A percentile compares a stretch with the other conserved stretches of the same genome.
Evolutionary conservation across 2,888 invertebrate genomes (phyloP).

Genomic region (Flabesymbios commensalis): DNA sequence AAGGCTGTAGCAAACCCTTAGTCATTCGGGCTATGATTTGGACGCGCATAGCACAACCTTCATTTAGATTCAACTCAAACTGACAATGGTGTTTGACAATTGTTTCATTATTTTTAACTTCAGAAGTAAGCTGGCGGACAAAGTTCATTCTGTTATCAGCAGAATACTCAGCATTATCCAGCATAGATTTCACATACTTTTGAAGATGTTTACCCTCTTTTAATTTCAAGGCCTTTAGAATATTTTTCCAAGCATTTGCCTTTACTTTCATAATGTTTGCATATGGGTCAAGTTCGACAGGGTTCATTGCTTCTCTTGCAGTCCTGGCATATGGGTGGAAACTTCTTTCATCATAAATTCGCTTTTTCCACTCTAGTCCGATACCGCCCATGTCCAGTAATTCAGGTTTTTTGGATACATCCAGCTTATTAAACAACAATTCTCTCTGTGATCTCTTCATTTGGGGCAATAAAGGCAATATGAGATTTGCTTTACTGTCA

Average conservation of each 20-base stretch:
- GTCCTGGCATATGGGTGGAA: background rate
- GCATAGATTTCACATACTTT: background rate
- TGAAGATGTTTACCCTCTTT: no score
- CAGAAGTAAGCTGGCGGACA: constrained; percentile 7
- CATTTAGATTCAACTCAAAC: background rate
- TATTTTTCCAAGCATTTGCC: background rate
- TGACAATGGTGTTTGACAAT: constrained; percentile 6
- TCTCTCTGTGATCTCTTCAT: constrained; percentile 16
- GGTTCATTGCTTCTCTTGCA: background rate
- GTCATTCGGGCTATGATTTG: constrained; percentile 41
- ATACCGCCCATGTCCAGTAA: constrained; percentile 26
- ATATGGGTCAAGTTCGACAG: background rate
- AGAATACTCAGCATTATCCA: background rate
- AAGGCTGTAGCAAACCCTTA: constrained; percentile 43
- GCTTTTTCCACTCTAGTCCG: constrained; percentile 43
- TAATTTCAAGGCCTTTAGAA: background rate
- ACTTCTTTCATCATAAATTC: constrained; percentile 42
- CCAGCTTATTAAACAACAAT: constrained; percentile 34
- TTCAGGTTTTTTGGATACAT: constrained; percentile 33
- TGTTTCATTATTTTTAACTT: constrained; percentile 2
- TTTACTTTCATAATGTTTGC: background rate
- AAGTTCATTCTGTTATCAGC: background rate
- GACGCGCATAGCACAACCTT: constrained; percentile 32
- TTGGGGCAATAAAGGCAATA: constrained; percentile 31
- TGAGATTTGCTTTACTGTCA: constrained; percentile 32